Evolutionary conservation across 2,113 vertebrate genomes (phyloP).

Genomic region (Emberiza fucata): DNA sequence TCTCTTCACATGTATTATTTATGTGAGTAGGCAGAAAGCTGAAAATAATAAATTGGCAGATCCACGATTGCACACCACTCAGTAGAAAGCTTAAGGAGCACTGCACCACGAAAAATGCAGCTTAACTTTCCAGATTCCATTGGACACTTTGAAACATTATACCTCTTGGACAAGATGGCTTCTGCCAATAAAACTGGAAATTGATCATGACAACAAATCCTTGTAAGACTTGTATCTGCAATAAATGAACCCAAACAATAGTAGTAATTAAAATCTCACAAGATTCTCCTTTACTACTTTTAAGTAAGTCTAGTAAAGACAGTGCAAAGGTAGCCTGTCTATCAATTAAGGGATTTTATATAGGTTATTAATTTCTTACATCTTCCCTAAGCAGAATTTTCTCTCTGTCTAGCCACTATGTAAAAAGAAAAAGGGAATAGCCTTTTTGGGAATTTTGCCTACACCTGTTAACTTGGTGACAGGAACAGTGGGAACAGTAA

Average conservation of each 20-base stretch:
- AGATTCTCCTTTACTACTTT: neutral
- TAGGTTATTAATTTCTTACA: neutral
- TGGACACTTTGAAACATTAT: neutral
- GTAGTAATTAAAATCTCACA: neutral
- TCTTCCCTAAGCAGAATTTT: neutral
- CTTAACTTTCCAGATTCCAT: neutral
- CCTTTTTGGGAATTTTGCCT: neutral
- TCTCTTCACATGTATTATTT: constrained; percentile 7
- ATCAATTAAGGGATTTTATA: neutral
- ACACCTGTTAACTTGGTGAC: neutral
- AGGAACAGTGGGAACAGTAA: neutral
- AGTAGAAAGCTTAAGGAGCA: neutral
- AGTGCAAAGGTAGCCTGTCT: neutral
- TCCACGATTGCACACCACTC: neutral
- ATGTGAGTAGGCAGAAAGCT: neutral
- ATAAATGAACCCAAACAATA: neutral
- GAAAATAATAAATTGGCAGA: neutral
- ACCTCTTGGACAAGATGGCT: neutral
- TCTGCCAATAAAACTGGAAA: neutral
- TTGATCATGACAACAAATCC: neutral
- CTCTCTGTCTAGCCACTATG: neutral
- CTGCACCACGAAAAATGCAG: neutral
- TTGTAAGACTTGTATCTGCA: neutral
- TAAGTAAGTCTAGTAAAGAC: neutral
- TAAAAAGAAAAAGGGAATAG: neutral